Evolutionary conservation across 2,113 vertebrate genomes (phyloP).

Genomic region (Lucifuga dentata): DNA sequence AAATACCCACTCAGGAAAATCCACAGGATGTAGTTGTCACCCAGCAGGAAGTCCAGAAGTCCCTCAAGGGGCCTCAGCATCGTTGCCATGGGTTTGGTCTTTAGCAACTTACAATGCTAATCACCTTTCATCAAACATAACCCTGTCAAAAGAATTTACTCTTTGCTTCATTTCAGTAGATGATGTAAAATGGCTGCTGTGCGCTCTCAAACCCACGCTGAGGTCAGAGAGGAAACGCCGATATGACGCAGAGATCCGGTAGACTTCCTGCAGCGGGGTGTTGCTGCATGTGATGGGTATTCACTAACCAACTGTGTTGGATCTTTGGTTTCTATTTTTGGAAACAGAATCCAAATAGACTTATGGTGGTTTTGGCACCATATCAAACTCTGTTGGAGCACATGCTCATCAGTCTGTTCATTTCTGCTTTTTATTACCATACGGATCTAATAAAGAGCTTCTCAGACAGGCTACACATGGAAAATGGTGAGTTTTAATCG

Average conservation of each 20-base stretch:
- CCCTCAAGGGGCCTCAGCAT: constrained; percentile 37
- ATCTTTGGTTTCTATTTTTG: too few species aligned
- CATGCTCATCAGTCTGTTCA: too few species aligned
- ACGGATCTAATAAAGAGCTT: too few species aligned
- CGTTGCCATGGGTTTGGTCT: constrained; percentile 16
- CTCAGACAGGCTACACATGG: too few species aligned
- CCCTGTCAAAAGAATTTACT: constrained; percentile 45
- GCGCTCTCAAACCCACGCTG: background rate
- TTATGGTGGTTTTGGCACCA: too few species aligned
- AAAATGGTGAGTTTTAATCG: too few species aligned
- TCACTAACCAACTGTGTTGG: background rate
- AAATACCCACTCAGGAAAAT: constrained; percentile 48
- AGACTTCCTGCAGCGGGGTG: background rate
- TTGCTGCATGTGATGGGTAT: background rate
- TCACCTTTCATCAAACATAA: constrained; percentile 47
- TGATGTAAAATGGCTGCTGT: constrained; percentile 12
- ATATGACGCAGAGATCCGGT: constrained; percentile 25
- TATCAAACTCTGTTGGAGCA: too few species aligned
- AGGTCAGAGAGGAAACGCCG: constrained; percentile 18
- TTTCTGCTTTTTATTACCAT: too few species aligned
- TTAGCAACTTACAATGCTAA: background rate
- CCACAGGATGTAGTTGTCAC: constrained; percentile 68
- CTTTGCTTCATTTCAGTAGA: constrained; percentile 24
- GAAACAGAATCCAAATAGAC: too few species aligned
- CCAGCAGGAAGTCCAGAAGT: constrained; percentile 65